Percentiles rank a stretch among this genome's conserved stretches.
phyloP scores from a whole-genome alignment of 2,797 vertebrate species.

The Pseudopleuronectes americanus region DNA sequence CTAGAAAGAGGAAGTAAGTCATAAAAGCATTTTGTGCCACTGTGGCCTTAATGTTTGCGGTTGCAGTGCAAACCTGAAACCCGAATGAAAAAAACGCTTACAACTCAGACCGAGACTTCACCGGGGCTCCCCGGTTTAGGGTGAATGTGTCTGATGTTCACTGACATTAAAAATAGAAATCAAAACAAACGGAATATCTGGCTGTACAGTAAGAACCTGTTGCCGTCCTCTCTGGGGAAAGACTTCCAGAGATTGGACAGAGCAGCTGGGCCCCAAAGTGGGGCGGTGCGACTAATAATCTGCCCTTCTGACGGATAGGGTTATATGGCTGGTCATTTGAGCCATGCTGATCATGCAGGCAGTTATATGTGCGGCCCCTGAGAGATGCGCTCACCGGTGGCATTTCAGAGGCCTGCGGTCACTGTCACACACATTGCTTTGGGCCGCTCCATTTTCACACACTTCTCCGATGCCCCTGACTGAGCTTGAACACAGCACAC shows the following conservation, averaged over 20 bases:
- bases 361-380: slow-evolving; percentile 56
- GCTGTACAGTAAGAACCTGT: slow-evolving; percentile 43
- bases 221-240: slow-evolving; percentile 24
- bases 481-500: slow-evolving; percentile 30
- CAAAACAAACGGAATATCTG: too few species aligned
- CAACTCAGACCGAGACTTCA: slow-evolving; percentile 16
- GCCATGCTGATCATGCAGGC: slow-evolving; percentile 77
- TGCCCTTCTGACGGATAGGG: slow-evolving; percentile 71
- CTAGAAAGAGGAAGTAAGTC: slow-evolving; percentile 75
- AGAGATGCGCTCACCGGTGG: slow-evolving; percentile 62
- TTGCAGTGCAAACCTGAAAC: neutral
- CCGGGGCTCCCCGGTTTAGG: neutral
- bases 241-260: slow-evolving; percentile 52
- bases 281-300: slow-evolving; percentile 67
- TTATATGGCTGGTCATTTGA: slow-evolving; percentile 76
- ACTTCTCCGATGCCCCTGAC: slow-evolving; percentile 49
- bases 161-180: slow-evolving; percentile 1
- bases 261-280: slow-evolving; percentile 68
- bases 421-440: slow-evolving; percentile 42
- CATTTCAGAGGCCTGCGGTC: slow-evolving; percentile 52
- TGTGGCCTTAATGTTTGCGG: slow-evolving; percentile 1
- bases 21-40: slow-evolving; percentile 39
- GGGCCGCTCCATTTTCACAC: slow-evolving; percentile 62
- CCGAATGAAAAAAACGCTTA: neutral
- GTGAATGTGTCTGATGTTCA: neutral